Conservation (phyloP, 2,113 vertebrate genomes). For the Stegostoma tigrinum region DNA sequence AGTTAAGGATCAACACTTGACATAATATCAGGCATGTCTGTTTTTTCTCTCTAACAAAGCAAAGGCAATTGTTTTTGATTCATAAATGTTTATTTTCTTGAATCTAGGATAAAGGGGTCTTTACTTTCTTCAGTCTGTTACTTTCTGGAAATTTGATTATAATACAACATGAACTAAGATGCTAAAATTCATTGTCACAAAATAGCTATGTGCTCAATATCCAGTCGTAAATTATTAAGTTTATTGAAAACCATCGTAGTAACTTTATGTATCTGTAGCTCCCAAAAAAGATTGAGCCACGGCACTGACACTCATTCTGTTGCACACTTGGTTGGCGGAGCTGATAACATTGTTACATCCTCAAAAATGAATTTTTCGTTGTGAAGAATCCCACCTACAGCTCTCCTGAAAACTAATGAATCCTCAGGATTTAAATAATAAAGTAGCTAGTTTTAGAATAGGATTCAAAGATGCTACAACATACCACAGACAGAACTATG, state of each 20-base stretch:
- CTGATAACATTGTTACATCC: neutral
- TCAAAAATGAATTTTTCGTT: neutral
- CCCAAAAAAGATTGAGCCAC: neutral
- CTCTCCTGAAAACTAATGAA: neutral
- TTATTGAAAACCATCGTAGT: neutral
- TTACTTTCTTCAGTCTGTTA: neutral
- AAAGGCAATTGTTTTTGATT: neutral
- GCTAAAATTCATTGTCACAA: neutral
- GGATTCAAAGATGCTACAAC: neutral
- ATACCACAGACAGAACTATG: neutral
- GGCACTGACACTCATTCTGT: neutral
- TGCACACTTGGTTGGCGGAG: neutral
- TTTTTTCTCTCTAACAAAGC: neutral
- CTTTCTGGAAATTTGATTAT: neutral
- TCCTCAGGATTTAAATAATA: neutral
- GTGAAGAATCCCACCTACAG: neutral
- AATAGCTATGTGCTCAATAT: neutral
- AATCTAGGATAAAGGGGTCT: neutral
- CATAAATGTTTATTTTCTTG: neutral
- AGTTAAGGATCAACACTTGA: neutral
- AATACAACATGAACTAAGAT: neutral
- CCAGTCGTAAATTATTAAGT: neutral
- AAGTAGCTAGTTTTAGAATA: slow-evolving; percentile 9
- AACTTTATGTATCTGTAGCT: neutral
- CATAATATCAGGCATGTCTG: neutral